Base-by-base conservation (phyloP, 1,140 invertebrate genomes). In the Trichomalopsis sarcophagae region DNA sequence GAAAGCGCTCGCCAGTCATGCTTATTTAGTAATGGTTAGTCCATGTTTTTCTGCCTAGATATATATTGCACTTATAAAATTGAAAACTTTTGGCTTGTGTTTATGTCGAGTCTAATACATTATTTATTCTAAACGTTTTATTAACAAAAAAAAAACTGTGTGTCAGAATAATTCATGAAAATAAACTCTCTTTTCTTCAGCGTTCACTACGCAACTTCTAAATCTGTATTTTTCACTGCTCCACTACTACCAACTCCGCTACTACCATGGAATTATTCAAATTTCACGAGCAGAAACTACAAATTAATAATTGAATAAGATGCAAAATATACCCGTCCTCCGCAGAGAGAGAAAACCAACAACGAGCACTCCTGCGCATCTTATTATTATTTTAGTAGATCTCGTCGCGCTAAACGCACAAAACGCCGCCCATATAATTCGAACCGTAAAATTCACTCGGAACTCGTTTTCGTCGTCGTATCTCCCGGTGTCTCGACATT, bases 1-100 rank as follows among this genome's bases (percentile, higher is more conserved):
- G 73, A 75, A 75, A 75, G 36, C 73, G 17, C 73, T 75, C 5
- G 33, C 73, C 21, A 44, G 27, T 75, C 73, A 75, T 75, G 17
- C 73, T 75, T 27, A 30, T 30, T 71, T 30, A 71, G 9, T 11
- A 33, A n/a, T n/a, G 3, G 21, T 62, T 13, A 30, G 68, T 30
- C 3, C 27, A 13, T 71, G 68, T 71, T 71, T 71, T 71, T 71
- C 55, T n/a, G 55, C 14, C 6, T 62, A n/a, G 14, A 62, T n/a
- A n/a, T 62, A 62, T 21, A n/a, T 62, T 62, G 17, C 55, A 62
- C 17, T 21, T n/a, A 62, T 62, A 62, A 21, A 21, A n/a, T 62
- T 62, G 6, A 7, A 62, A 62, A n/a, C 55, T 62, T 62, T n/a
- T 9, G 17, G 17, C 17, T 62, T 62, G 6, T 7, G 17, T 62